Evolutionary conservation across 1,140 invertebrate species (phyloP).

Genomic region (Chelonus insularis): DNA sequence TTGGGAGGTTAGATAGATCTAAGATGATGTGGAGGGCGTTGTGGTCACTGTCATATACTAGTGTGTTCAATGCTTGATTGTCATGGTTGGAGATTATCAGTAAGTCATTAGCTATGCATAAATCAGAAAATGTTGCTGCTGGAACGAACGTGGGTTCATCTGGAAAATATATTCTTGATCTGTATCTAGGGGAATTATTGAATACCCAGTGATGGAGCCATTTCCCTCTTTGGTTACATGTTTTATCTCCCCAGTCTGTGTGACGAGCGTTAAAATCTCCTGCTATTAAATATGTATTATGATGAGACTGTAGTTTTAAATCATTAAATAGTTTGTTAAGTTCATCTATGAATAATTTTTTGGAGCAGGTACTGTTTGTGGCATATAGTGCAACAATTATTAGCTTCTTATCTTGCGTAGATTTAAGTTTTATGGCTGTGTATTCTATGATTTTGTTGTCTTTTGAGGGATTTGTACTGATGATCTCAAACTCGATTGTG

Average conservation of each 20-base stretch:
- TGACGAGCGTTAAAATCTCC: conserved; percentile 18
- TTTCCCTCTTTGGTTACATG: not conserved
- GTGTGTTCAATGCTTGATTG: not conserved
- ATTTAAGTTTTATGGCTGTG: conserved; percentile 13
- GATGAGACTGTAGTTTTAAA: not conserved
- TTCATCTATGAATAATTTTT: not conserved
- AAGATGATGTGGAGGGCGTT: not conserved
- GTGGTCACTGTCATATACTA: conserved; percentile 20
- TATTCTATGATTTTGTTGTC: conserved; percentile 18
- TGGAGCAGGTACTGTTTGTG: not conserved
- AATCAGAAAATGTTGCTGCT: conserved; percentile 13
- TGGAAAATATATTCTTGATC: not conserved
- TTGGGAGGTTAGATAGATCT: not conserved
- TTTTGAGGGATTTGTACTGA: not conserved
- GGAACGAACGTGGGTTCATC: conserved; percentile 2
- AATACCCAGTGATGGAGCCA: not conserved
- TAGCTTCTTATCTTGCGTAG: not conserved
- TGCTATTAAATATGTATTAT: conserved; percentile 15
- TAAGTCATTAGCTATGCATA: conserved; percentile 10
- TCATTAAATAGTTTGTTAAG: not conserved
- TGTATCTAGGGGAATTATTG: not conserved
- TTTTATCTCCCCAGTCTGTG: not conserved
- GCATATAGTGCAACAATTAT: conserved; percentile 15
- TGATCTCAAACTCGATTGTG: not conserved
- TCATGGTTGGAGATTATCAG: not conserved